Base-by-base conservation (phyloP, 2,797 vertebrate genomes). In the Poecilia gillii region DNA sequence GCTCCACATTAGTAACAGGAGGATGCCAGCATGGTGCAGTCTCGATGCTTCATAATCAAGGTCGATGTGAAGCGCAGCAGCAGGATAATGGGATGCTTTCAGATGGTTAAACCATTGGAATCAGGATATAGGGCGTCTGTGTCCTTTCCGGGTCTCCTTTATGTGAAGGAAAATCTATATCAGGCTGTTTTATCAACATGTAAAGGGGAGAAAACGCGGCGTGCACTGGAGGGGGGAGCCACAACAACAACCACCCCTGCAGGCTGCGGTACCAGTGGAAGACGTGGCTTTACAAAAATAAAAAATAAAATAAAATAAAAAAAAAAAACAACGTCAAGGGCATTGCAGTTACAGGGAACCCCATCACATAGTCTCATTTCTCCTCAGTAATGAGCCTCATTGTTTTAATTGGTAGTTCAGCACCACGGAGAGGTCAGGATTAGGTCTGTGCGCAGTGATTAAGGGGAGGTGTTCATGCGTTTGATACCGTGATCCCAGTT, bases 241-340 rank as follows among this genome's bases (percentile, higher is more conserved):
- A 89, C 85, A 90, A 87, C 89, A 92, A 91, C 90, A 93, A 87
- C 82, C 91, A 85, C 85, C 90, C 82, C 91, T 92, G 92, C 92
- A 92, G 74, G 92, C 90, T 94, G 94, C 94, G 92, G 93, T 92
- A 93, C 88, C 93, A 93, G 88, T 94, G 94, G 62, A 75, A 83
- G 72, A 90, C 82, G 83, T 85, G 46, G 77, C 13, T 84, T 85
- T 76, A 80, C 79, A 43, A 90, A 80, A 77, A 13, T 84, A 59
- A 49, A 72, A 75, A 7, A 51, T n/a, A n/a, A n/a, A n/a, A n/a
- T n/a, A 33, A 33, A 33, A 20, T 33, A 79, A 1, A 46, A 3
- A 51, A 49, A 20, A 49, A 6, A 20, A 51, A 23, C 80, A 36
- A 82, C 81, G 76, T 11, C 78, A 90, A 86, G 83, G 87, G 81